phyloP scores from a whole-genome alignment of 2,888 invertebrate species.

The Lycia hirtaria region DNA sequence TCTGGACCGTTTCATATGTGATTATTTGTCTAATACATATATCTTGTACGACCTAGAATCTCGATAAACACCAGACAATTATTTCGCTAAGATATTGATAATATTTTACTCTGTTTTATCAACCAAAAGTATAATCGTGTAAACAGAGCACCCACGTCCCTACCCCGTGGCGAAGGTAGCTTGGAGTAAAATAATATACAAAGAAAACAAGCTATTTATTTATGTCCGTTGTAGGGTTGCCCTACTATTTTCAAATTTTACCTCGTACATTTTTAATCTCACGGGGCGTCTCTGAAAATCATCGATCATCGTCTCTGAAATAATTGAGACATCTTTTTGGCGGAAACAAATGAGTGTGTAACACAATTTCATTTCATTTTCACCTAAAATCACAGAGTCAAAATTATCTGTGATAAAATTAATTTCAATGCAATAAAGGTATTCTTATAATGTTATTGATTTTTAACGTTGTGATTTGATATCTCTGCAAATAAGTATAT shows the following conservation, averaged over 20 bases:
- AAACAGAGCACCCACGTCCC: conserved; percentile 39
- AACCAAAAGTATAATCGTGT: conserved; percentile 27
- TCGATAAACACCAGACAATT: background rate
- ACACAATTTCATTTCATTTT: no score
- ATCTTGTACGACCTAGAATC: background rate
- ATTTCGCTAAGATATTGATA: background rate
- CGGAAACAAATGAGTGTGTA: no score
- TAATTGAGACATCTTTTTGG: no score
- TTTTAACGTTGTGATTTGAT: no score
- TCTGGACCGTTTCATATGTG: conserved; percentile 7
- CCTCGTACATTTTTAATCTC: background rate
- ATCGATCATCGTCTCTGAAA: background rate
- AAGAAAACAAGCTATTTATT: conserved; percentile 72
- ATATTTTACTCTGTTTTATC: conserved; percentile 12
- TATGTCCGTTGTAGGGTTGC: conserved; percentile 53
- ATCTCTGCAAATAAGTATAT: no score
- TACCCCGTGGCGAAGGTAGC: conserved; percentile 28
- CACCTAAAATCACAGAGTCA: no score
- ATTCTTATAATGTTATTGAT: no score
- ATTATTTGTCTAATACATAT: background rate
- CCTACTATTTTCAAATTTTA: background rate
- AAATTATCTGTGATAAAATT: no score
- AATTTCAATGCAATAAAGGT: no score
- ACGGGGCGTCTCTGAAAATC: background rate
- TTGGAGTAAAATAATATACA: conserved; percentile 55